Conservation (phyloP, 2,888 invertebrate species). For the Agrotis puta region DNA sequence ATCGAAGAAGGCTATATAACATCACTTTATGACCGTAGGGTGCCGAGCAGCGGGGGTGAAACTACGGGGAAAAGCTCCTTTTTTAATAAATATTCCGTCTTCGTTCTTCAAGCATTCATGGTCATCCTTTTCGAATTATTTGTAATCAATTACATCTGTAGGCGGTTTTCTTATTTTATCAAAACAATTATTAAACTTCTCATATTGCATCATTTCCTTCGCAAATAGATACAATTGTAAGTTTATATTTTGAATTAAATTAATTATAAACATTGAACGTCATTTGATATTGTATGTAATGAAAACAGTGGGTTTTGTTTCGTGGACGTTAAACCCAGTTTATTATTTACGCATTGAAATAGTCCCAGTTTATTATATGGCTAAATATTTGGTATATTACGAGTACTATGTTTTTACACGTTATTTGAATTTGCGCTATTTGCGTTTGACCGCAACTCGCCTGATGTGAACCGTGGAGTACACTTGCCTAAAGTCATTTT, state of each 20-base stretch:
- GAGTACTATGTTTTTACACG: too few relatives aligned
- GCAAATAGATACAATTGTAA: background rate
- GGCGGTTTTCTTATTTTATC: conserved; percentile 30
- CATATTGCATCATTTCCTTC: conserved; percentile 46
- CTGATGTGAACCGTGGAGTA: too few relatives aligned
- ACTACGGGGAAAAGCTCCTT: too few relatives aligned
- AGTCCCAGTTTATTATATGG: background rate
- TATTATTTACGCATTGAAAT: background rate
- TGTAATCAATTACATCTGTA: conserved; percentile 36
- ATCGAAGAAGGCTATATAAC: too few relatives aligned
- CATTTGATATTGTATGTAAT: conserved; percentile 1
- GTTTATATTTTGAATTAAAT: background rate
- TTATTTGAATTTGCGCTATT: too few relatives aligned
- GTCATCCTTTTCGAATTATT: conserved; percentile 28
- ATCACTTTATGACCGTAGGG: too few relatives aligned
- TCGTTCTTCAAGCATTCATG: background rate
- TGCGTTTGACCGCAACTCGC: too few relatives aligned
- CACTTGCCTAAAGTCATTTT: too few relatives aligned
- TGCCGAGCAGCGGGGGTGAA: too few relatives aligned
- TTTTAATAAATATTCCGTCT: background rate
- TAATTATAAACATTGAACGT: conserved; percentile 15
- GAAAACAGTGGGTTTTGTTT: background rate
- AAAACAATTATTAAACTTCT: conserved; percentile 46
- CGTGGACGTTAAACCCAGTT: conserved; percentile 23
- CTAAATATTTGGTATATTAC: background rate